Conservation (phyloP, 2,888 invertebrate species). For the Mesochorus sp. region DNA sequence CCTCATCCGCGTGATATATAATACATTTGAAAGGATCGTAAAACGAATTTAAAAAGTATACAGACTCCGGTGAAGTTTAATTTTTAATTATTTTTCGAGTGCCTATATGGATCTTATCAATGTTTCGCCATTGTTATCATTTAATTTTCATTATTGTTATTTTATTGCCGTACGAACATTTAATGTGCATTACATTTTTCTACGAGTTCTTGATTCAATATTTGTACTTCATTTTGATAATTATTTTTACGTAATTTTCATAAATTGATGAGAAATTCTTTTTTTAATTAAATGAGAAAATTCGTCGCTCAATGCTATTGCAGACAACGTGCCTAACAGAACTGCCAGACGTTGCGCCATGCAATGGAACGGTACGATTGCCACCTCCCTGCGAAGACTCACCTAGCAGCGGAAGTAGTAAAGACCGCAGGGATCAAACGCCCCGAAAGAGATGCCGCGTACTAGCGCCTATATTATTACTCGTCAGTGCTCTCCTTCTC, state of each 20-base stretch:
- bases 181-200: too few species aligned
- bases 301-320: constrained; percentile 60
- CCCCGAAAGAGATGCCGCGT: constrained; percentile 79
- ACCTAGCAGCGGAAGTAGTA: constrained; percentile 80
- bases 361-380: constrained; percentile 79
- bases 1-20: too few species aligned
- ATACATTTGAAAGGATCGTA: too few species aligned
- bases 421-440: constrained; percentile 75
- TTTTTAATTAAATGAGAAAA: background rate
- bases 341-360: constrained; percentile 82
- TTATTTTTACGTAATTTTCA: background rate
- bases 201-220: too few species aligned
- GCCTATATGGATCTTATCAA: too few species aligned
- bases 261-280: background rate
- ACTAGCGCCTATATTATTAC: constrained; percentile 77
- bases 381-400: constrained; percentile 80
- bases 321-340: constrained; percentile 83
- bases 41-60: too few species aligned
- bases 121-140: too few species aligned
- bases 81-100: too few species aligned
- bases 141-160: too few species aligned
- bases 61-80: too few species aligned
- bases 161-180: too few species aligned
- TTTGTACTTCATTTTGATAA: background rate
- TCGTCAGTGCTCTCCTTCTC: constrained; percentile 77